Conservation (phyloP, 2,888 invertebrate genomes). For the Ophion ventricosus region DNA sequence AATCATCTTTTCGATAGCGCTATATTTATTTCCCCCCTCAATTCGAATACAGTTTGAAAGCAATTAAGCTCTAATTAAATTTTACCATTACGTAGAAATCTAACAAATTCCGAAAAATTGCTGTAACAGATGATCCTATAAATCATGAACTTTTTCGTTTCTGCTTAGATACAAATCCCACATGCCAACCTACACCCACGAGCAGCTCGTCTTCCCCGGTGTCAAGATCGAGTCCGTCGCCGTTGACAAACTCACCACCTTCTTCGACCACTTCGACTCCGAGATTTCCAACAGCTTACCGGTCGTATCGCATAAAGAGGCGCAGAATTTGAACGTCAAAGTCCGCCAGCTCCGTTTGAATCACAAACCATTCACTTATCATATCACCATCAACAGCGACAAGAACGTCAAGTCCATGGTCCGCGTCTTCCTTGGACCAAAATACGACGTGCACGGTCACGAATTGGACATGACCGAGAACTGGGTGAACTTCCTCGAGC, state of each 20-base stretch:
- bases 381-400: slow-evolving; percentile 86
- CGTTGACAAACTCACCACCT: slow-evolving; percentile 87
- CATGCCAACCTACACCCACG: slow-evolving; percentile 85
- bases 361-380: slow-evolving; percentile 88
- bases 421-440: slow-evolving; percentile 88
- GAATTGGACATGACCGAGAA: slow-evolving; percentile 85
- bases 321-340: slow-evolving; percentile 84
- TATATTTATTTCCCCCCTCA: too few relatives aligned
- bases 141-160: too few relatives aligned
- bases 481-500: slow-evolving; percentile 86
- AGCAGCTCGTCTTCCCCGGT: slow-evolving; percentile 86
- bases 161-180: slow-evolving; percentile 84
- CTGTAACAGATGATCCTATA: neutral
- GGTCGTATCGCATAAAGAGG: slow-evolving; percentile 81
- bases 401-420: slow-evolving; percentile 85
- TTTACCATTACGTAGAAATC: neutral
- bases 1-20: too few relatives aligned
- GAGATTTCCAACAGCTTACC: slow-evolving; percentile 86
- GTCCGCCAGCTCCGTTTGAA: slow-evolving; percentile 89
- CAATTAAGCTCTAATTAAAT: too few relatives aligned
- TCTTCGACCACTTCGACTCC: slow-evolving; percentile 87
- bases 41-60: too few relatives aligned
- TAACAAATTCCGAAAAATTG: neutral
- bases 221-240: slow-evolving; percentile 87
- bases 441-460: slow-evolving; percentile 86